Conservation (phyloP, 1,140 invertebrate genomes). For the Lordiphosa clarofinis region DNA sequence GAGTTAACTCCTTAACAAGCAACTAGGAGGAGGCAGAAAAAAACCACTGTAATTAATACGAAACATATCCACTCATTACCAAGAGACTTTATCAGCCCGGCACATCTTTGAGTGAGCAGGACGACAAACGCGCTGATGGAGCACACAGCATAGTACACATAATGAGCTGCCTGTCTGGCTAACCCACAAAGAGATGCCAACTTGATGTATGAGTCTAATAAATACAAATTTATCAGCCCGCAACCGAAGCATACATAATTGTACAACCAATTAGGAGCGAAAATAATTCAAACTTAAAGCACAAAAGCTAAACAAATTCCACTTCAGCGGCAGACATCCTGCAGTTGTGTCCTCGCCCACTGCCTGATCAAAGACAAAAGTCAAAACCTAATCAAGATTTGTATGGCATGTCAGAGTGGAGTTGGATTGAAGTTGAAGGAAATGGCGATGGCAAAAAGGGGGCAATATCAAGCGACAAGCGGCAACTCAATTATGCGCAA, state of each 20-base stretch:
- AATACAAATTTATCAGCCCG: slow-evolving; percentile 67
- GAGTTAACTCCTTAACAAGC: slow-evolving; percentile 13
- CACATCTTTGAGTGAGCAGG: slow-evolving; percentile 43
- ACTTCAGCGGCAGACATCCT: slow-evolving; percentile 3
- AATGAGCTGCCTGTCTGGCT: too few relatives aligned
- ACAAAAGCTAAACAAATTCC: slow-evolving; percentile 26
- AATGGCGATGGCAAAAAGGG: neutral
- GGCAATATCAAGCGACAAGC: slow-evolving; percentile 20
- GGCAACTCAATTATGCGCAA: slow-evolving; percentile 52
- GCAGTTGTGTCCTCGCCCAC: neutral
- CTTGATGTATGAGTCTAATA: slow-evolving; percentile 67
- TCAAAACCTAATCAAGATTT: slow-evolving; percentile 46
- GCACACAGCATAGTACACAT: neutral
- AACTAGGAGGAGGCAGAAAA: neutral
- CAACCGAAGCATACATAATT: slow-evolving; percentile 66
- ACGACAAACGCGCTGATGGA: slow-evolving; percentile 14
- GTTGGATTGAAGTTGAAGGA: neutral
- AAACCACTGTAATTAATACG: slow-evolving; percentile 57
- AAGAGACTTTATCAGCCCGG: slow-evolving; percentile 53
- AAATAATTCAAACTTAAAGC: slow-evolving; percentile 61
- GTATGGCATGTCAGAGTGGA: slow-evolving; percentile 19
- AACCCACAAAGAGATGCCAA: slow-evolving; percentile 37
- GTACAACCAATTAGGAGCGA: slow-evolving; percentile 61
- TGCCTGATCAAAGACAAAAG: slow-evolving; percentile 14
- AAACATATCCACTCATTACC: slow-evolving; percentile 65